phyloP scores from a whole-genome alignment of 2,888 invertebrate genomes.

The Hymenopus coronatus region DNA sequence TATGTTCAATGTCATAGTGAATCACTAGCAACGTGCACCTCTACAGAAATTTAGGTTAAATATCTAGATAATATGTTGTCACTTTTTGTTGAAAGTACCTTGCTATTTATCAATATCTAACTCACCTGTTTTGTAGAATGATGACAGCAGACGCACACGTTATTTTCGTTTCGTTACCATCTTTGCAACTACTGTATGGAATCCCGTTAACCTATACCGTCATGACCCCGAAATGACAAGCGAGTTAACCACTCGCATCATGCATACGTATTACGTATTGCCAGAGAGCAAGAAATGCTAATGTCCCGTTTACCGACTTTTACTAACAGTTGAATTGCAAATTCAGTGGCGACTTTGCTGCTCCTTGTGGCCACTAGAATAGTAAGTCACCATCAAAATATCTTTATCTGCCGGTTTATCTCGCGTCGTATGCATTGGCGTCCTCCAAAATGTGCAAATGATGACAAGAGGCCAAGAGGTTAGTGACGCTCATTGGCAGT shows the following conservation, averaged over 20 bases:
- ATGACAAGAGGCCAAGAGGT: too few relatives aligned
- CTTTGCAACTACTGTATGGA: not conserved
- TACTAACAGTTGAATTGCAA: not conserved
- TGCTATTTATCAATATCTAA: not conserved
- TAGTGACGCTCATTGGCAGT: too few relatives aligned
- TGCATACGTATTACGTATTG: too few relatives aligned
- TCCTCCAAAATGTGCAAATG: too few relatives aligned
- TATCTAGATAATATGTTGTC: not conserved
- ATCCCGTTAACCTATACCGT: not conserved
- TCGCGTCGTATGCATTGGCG: too few relatives aligned
- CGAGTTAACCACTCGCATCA: too few relatives aligned
- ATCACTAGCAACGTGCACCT: not conserved
- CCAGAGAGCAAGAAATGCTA: too few relatives aligned
- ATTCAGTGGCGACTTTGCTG: not conserved
- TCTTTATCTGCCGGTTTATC: too few relatives aligned
- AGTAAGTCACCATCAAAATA: not conserved
- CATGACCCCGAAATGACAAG: not conserved
- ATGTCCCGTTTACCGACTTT: not conserved
- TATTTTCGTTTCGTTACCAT: not conserved
- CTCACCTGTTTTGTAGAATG: not conserved
- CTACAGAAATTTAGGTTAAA: not conserved
- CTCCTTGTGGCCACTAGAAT: not conserved
- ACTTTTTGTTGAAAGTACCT: too few relatives aligned
- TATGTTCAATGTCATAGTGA: not conserved
- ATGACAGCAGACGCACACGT: not conserved